phyloP scores from a whole-genome alignment of 2,888 invertebrate genomes.

The Rhagonycha fulva region DNA sequence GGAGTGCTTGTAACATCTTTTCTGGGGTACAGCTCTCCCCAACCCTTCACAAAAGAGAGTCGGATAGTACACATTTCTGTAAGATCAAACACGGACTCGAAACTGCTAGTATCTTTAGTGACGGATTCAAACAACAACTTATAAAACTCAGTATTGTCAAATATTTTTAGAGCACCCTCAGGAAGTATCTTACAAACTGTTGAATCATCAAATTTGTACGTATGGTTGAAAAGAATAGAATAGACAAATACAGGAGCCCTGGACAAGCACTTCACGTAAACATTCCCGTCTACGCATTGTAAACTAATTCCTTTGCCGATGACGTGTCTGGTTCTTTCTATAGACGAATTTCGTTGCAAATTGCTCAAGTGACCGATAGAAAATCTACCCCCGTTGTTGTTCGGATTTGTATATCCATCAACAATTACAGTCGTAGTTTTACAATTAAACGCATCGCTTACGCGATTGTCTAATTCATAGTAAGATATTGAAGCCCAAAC shows the following conservation, averaged over 20 bases:
- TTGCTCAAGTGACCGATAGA: slow-evolving; percentile 97
- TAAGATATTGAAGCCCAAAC: slow-evolving; percentile 99
- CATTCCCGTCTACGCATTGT: slow-evolving; percentile 91
- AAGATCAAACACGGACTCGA: slow-evolving; percentile 97
- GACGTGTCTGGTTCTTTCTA: slow-evolving; percentile 96
- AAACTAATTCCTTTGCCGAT: slow-evolving; percentile 97
- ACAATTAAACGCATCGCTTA: slow-evolving; percentile 96
- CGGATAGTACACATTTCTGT: slow-evolving; percentile 99
- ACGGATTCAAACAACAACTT: slow-evolving; percentile 94
- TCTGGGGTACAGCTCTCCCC: slow-evolving; percentile 99
- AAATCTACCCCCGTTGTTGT: slow-evolving; percentile 93
- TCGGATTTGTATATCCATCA: slow-evolving; percentile 98
- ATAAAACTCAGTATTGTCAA: slow-evolving; percentile 98
- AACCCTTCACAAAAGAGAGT: slow-evolving; percentile 99
- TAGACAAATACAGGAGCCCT: slow-evolving; percentile 99
- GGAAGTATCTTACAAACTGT: slow-evolving; percentile 99
- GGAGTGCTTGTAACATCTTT: slow-evolving; percentile 99
- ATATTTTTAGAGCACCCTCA: slow-evolving; percentile 95
- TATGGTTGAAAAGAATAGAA: slow-evolving; percentile 97
- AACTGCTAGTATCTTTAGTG: slow-evolving; percentile 77
- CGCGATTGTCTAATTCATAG: slow-evolving; percentile 96
- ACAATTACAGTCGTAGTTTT: slow-evolving; percentile 91
- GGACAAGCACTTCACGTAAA: slow-evolving; percentile 96
- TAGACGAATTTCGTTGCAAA: slow-evolving; percentile 98
- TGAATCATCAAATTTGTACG: slow-evolving; percentile 97